Evolutionary conservation across 2,113 vertebrate genomes (phyloP).

Genomic region (Phalacrocorax pelagicus): DNA sequence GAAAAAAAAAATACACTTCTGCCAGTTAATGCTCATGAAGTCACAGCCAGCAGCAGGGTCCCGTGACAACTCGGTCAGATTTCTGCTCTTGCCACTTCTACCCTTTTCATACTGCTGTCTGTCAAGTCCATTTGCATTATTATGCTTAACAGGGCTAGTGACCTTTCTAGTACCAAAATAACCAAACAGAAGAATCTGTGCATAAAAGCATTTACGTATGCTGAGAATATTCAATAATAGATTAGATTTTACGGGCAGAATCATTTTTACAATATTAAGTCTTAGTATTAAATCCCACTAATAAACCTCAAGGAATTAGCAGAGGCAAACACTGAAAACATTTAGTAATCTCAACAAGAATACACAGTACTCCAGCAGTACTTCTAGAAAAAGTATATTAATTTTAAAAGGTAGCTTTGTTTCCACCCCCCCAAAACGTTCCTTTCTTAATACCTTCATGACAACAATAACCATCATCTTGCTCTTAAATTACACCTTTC

Average conservation of each 20-base stretch:
- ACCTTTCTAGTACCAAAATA: conserved; percentile 52
- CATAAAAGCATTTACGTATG: not conserved
- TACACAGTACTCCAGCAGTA: not conserved
- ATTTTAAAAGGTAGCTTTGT: not conserved
- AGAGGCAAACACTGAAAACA: not conserved
- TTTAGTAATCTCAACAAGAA: not conserved
- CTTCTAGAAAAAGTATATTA: not conserved
- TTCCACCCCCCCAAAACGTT: not conserved
- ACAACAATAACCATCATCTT: not conserved
- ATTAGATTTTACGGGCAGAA: not conserved
- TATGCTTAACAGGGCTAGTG: conserved; percentile 23
- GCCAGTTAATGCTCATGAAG: not conserved
- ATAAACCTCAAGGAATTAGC: not conserved
- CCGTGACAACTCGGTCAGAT: not conserved
- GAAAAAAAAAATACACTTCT: not conserved
- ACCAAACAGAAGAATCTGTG: conserved; percentile 20
- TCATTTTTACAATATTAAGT: not conserved
- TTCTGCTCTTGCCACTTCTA: conserved; percentile 31
- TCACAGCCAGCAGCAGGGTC: not conserved
- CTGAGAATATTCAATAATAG: not conserved
- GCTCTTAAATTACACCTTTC: not conserved
- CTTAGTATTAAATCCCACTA: not conserved
- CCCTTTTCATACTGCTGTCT: conserved; percentile 47
- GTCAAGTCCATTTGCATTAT: conserved; percentile 39
- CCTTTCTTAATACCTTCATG: not conserved